Base-by-base conservation (phyloP, 2,888 invertebrate species). In the Elysia crispata region DNA sequence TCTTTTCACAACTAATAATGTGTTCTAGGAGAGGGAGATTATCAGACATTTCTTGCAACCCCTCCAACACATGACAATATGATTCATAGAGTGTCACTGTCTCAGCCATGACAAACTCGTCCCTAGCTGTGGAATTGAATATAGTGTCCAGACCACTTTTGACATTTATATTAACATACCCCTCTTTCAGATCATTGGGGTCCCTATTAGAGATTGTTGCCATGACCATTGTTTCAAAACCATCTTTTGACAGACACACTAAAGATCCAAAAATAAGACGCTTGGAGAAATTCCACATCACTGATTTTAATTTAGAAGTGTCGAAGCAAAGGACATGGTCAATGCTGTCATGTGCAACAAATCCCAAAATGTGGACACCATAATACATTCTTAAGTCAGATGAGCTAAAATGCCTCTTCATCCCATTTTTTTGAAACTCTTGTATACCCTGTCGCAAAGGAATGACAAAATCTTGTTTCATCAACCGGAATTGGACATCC, bases 61-160 rank as follows among this genome's bases (percentile, higher is more conserved):
- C 95, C 85, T 93, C 94, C 75, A 96, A 92, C 0, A 96, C 95
- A 87, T 95, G 95, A 83, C 95, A 93, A 89, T 96, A 97, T 0
- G 96, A 96, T 89, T 96, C 96, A 89, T 96, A 96, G 90, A 95
- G 97, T 0, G 95, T 95, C 76, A 94, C 94, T 76, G 95, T 95
- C 90, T 96, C 96, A 1, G 95, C 94, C 95, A 97, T 95, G 0
- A 94, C 67, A 79, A 87, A 90, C 8, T 54, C 66, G 30, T 80
- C 76, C 23, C 76, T 82, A 28, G 80, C 18, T 11, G 79, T 30
- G 15, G 82, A 67, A n/a, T 83, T 76, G 28, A 83, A 73, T 0
- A 84, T 64, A 0, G 76, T 64, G 13, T 80, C 78, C 11, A 83
- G 69, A 31, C 79, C 74, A 28, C 64, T 74, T 67, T 86, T 86